Conservation (phyloP, 2,888 invertebrate genomes). For the Galerucella nymphaeae region DNA sequence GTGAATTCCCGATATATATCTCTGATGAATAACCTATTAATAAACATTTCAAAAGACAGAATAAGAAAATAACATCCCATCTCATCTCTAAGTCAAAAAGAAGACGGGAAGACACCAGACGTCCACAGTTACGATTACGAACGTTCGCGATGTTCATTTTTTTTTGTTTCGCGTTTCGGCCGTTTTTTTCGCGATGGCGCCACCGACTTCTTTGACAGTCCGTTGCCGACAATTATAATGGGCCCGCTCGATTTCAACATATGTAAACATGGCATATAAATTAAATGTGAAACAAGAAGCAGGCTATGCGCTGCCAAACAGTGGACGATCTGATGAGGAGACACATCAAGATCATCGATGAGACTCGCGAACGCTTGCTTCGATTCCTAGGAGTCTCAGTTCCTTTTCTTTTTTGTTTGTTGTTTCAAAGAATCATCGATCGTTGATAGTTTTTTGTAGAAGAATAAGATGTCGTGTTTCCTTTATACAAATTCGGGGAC, state of each 20-base stretch:
- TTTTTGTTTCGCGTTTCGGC: constrained; percentile 54
- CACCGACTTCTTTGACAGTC: constrained; percentile 55
- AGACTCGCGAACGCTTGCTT: constrained; percentile 20
- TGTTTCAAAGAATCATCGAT: constrained; percentile 36
- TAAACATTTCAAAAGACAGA: constrained; percentile 38
- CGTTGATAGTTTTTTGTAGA: constrained; percentile 31
- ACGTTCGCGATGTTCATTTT: constrained; percentile 31
- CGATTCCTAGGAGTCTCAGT: constrained; percentile 36
- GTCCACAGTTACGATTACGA: constrained; percentile 36
- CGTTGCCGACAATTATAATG: constrained; percentile 62
- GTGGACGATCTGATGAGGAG: constrained; percentile 46
- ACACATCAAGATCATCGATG: constrained; percentile 51
- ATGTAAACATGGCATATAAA: constrained; percentile 64
- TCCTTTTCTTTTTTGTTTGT: constrained; percentile 22
- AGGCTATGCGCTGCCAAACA: constrained; percentile 32
- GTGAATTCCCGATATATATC: constrained; percentile 36
- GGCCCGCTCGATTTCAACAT: constrained; percentile 61
- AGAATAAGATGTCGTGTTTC: constrained; percentile 39
- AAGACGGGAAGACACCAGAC: constrained; percentile 36
- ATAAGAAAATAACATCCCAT: constrained; percentile 18
- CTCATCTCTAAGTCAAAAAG: constrained; percentile 8
- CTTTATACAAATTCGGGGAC: constrained; percentile 26
- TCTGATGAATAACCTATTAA: constrained; percentile 40
- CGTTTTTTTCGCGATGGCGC: constrained; percentile 61
- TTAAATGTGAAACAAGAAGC: constrained; percentile 54